phyloP scores from a whole-genome alignment of 2,113 vertebrate genomes.

The Haplochromis vanheusdeni region DNA sequence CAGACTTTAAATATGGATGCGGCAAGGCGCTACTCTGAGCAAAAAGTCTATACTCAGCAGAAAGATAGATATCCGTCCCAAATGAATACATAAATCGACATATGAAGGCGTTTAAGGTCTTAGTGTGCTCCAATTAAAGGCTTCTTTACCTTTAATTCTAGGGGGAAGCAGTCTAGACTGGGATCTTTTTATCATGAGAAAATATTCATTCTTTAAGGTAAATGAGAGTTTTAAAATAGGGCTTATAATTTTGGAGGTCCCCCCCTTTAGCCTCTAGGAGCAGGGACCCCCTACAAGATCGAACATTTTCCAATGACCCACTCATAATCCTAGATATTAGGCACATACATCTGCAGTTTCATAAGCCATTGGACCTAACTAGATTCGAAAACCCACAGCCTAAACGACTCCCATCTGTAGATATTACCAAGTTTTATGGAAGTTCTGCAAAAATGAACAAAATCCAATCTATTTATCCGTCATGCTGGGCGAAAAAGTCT shows the following conservation, averaged over 20 bases:
- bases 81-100: not conserved
- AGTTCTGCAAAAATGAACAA: not conserved
- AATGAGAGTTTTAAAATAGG: not conserved
- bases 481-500: not conserved
- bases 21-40: not conserved
- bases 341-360: not conserved
- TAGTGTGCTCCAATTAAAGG: not conserved
- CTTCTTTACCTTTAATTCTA: not conserved
- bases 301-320: not conserved
- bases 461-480: not conserved
- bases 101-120: not conserved
- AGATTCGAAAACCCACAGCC: fast-evolving
- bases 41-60: not conserved
- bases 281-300: not conserved
- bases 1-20: not conserved
- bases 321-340: not conserved
- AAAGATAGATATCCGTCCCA: not conserved
- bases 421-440: not conserved
- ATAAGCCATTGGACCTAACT: not conserved
- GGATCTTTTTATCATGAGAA: not conserved
- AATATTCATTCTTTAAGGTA: not conserved
- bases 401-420: not conserved
- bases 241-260: not conserved
- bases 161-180: not conserved
- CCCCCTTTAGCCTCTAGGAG: not conserved